Evolutionary conservation across 1,140 invertebrate species (phyloP), one percentile per base, ranked within the genome.

Genomic region (Drosophila littoralis): DNA sequence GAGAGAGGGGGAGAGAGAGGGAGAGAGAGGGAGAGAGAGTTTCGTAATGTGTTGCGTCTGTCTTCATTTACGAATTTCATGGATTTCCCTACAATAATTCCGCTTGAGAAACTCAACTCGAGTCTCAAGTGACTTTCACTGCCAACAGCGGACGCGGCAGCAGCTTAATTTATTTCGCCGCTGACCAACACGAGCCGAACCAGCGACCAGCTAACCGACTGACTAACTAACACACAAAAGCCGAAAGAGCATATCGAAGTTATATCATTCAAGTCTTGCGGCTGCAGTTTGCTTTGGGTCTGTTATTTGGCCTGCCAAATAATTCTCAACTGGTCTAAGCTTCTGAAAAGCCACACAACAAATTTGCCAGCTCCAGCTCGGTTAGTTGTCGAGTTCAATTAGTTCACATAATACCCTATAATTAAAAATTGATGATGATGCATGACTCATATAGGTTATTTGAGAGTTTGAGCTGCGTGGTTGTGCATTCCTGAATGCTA

Each of bases 1-100:
- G 22, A 12, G 22, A 7, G 1, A 28, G 6, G 9, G 15, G 36
- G 35, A n/a, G 3, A 42, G n/a, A 13, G 22, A 57, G 33, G 57
- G 17, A 33, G 40, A 50, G 35, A 22, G 17, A 38, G 38, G 3
- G 13, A 28, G 8, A 17, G 45, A 50, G 58, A 64, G 83, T 88
- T 88, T 88, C 84, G 80, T 88, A 88, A 88, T 88, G 69, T 68
- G 65, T 67, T 65, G 67, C 72, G 76, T 86, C 83, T 86, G 77
- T 83, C 76, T 88, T 86, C 80, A 82, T 88, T 88, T 88, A 86
- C 76, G 79, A 83, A 86, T 83, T 86, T 86, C 83, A 80, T 89
- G 84, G 84, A 88, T 88, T 88, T 88, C 84, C 84, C 84, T 88
- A 75, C 60, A 88, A 83, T 88, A 77, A 83, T 77, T 83, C 67